These are phyloP conservation scores for Bugula neritina DNA, from an alignment of 2,888 invertebrate genomes.

Conservation along the genomic window DNA sequence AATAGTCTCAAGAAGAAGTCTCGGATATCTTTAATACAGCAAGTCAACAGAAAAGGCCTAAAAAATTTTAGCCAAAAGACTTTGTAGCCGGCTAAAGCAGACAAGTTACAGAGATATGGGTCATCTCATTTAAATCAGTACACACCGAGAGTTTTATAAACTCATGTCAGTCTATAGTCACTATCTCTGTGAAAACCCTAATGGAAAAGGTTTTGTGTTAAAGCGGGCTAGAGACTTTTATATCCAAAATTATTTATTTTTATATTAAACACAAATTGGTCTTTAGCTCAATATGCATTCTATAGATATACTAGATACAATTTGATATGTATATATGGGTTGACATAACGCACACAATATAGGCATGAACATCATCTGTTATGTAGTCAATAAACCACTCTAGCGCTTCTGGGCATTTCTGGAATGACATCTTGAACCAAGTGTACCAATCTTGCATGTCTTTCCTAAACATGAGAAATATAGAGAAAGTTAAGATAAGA, in stretches of 20 bases:
- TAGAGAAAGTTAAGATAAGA: too few species aligned
- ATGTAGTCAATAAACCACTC: slow-evolving; percentile 52
- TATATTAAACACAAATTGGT: too few species aligned
- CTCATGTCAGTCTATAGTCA: too few species aligned
- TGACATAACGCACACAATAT: slow-evolving; percentile 45
- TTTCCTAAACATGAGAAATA: slow-evolving; percentile 40
- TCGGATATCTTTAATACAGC: slow-evolving; percentile 52
- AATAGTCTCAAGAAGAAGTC: slow-evolving; percentile 48
- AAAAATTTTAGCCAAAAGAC: too few species aligned
- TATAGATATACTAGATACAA: too few species aligned
- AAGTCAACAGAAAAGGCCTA: slow-evolving; percentile 54
- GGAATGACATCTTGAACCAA: slow-evolving; percentile 44
- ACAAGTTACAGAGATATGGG: neutral
- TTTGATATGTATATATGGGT: slow-evolving; percentile 12
- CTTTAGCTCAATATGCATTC: too few species aligned
- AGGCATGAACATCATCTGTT: slow-evolving; percentile 46
- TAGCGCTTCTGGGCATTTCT: slow-evolving; percentile 46
- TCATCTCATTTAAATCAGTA: too few species aligned
- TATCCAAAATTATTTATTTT: too few species aligned
- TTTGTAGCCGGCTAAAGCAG: neutral
- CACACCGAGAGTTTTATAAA: too few species aligned
- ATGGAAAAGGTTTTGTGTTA: too few species aligned
- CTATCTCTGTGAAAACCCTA: too few species aligned
- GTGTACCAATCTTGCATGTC: slow-evolving; percentile 51
- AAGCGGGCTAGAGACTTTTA: too few species aligned